A percentile compares a stretch with the other conserved stretches of the same genome.
These are phyloP conservation scores for Porites evermanni DNA, from an alignment of 92 coral and sea anemone species.

Conservation along the genomic window DNA sequence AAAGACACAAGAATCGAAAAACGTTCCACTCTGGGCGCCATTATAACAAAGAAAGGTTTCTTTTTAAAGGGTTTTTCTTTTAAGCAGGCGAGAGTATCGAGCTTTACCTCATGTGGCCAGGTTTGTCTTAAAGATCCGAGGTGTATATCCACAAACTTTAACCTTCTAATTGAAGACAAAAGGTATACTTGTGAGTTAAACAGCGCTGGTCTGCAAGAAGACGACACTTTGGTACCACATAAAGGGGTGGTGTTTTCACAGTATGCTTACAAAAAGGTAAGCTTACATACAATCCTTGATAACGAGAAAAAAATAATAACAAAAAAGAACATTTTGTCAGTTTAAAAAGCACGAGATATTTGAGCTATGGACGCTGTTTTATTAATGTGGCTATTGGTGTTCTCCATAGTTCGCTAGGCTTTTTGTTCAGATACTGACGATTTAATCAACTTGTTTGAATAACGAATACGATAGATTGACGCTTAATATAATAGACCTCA, in stretches of 20 bases:
- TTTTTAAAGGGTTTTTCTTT: neutral
- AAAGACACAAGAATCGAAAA: neutral
- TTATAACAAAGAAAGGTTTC: neutral
- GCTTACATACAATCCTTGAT: neutral
- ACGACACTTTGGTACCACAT: neutral
- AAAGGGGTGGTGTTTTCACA: neutral
- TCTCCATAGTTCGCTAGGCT: too few species aligned
- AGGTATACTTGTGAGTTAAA: neutral
- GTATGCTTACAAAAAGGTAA: neutral
- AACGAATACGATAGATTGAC: too few species aligned
- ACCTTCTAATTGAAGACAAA: neutral
- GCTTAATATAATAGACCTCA: too few species aligned
- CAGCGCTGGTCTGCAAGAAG: neutral
- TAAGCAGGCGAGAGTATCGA: neutral
- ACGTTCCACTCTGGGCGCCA: neutral
- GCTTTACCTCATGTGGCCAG: neutral
- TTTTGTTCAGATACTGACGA: too few species aligned
- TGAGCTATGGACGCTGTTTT: too few species aligned
- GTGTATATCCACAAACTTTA: neutral
- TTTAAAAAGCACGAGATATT: too few species aligned
- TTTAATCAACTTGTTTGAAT: too few species aligned
- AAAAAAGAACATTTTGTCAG: too few species aligned
- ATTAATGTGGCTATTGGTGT: too few species aligned
- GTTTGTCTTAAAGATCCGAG: neutral
- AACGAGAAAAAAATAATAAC: too few species aligned